Conservation (phyloP, 2,888 invertebrate species). For the Diplolepis rosae region DNA sequence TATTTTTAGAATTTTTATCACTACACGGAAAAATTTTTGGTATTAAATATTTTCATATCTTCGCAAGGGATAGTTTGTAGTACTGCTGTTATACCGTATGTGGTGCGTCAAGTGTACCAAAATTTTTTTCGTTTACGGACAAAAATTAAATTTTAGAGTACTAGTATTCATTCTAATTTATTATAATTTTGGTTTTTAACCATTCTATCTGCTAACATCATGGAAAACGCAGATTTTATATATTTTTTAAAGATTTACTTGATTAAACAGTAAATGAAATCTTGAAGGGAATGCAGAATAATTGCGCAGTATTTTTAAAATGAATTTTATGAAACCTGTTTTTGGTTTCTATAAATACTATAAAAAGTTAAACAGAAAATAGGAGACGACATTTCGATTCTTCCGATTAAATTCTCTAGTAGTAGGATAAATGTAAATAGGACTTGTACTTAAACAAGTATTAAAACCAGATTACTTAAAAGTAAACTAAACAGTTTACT, state of each 20-base stretch:
- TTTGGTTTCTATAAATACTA: too few species aligned
- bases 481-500: background rate
- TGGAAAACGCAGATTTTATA: background rate
- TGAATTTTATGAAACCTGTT: background rate
- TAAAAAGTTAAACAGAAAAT: background rate
- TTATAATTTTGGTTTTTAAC: background rate
- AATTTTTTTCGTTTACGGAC: too few species aligned
- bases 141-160: background rate
- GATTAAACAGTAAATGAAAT: background rate
- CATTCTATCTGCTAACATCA: too few species aligned
- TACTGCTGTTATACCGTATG: too few species aligned
- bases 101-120: too few species aligned
- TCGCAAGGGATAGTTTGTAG: too few species aligned
- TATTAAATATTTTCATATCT: background rate
- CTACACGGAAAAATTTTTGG: constrained; percentile 8
- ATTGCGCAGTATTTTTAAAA: background rate
- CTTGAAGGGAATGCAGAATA: too few species aligned
- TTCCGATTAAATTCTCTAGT: background rate
- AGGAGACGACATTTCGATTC: background rate
- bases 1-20: constrained; percentile 6
- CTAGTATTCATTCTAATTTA: background rate
- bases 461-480: constrained; percentile 21
- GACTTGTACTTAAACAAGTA: constrained; percentile 31
- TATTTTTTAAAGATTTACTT: background rate
- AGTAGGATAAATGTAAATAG: constrained; percentile 21